Percentiles rank a stretch among this genome's conserved stretches.
phyloP scores from a whole-genome alignment of 1,140 invertebrate species.

The Cepaea nemoralis region DNA sequence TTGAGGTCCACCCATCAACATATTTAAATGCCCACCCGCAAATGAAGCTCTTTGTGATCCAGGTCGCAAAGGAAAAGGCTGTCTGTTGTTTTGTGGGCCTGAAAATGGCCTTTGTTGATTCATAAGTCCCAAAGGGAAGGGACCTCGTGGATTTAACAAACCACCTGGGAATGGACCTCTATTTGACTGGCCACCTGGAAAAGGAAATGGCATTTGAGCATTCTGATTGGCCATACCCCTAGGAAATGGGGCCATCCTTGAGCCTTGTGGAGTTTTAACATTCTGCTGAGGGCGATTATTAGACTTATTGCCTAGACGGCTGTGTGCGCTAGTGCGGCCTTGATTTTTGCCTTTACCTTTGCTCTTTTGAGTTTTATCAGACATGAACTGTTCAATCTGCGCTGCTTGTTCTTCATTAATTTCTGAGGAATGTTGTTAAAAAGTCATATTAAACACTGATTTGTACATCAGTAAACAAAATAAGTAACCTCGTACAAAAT shows the following conservation, averaged over 20 bases:
- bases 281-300: background rate
- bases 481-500: background rate
- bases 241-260: constrained; percentile 4
- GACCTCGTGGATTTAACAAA: constrained; percentile 9
- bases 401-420: constrained; percentile 39
- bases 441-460: background rate
- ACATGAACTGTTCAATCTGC: constrained; percentile 27
- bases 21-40: background rate
- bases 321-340: constrained; percentile 29
- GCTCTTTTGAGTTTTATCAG: constrained; percentile 17
- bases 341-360: background rate
- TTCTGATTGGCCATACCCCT: background rate
- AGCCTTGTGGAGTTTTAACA: background rate
- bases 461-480: background rate
- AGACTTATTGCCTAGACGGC: constrained; percentile 6
- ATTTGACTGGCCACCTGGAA: background rate
- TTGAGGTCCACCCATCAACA: background rate
- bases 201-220: background rate
- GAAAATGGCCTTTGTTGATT: background rate
- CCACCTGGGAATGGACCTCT: constrained; percentile 24
- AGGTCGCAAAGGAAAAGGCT: background rate
- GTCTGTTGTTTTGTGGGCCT: background rate
- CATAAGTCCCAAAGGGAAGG: background rate
- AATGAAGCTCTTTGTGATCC: background rate
- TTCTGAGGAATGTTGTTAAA: constrained; percentile 8